These are phyloP conservation scores for Carollia perspicillata DNA, from an alignment of 2,113 vertebrate genomes.

Conservation along the genomic window DNA sequence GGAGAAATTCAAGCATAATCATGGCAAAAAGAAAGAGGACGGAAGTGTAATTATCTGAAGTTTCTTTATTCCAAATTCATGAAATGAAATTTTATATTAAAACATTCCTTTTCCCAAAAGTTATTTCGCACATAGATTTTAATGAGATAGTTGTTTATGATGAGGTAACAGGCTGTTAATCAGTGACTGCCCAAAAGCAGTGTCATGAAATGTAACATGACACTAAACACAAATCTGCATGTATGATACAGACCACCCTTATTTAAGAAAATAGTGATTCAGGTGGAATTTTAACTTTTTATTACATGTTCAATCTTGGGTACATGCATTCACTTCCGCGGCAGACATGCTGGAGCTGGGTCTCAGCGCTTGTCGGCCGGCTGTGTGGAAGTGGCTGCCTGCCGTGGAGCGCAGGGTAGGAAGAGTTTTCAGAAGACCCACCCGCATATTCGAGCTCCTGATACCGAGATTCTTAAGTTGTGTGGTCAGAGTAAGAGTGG, in stretches of 20 bases:
- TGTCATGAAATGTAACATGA: not conserved
- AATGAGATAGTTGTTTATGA: conserved; percentile 2
- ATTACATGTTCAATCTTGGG: not conserved
- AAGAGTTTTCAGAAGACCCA: not conserved
- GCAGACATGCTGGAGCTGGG: not conserved
- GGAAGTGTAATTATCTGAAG: conserved; percentile 58
- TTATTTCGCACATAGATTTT: conserved; percentile 36
- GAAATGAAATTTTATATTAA: conserved; percentile 49
- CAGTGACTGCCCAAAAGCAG: not conserved
- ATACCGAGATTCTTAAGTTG: conserved; percentile 13
- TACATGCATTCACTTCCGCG: not conserved
- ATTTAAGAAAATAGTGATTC: conserved; percentile 13
- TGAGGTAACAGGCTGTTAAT: not conserved
- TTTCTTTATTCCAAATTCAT: conserved; percentile 49
- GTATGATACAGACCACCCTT: not conserved
- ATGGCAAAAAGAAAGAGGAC: conserved; percentile 67
- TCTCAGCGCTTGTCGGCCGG: not conserved
- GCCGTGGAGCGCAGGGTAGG: not conserved
- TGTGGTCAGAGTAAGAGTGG: not conserved
- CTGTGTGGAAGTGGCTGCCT: not conserved
- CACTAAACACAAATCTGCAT: not conserved
- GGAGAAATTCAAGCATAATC: conserved; percentile 65
- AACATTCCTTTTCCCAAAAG: not conserved
- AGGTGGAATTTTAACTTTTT: not conserved
- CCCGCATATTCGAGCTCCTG: not conserved